Evolutionary conservation across 2,797 vertebrate species (phyloP).

Genomic region (Hippoglossus hippoglossus): DNA sequence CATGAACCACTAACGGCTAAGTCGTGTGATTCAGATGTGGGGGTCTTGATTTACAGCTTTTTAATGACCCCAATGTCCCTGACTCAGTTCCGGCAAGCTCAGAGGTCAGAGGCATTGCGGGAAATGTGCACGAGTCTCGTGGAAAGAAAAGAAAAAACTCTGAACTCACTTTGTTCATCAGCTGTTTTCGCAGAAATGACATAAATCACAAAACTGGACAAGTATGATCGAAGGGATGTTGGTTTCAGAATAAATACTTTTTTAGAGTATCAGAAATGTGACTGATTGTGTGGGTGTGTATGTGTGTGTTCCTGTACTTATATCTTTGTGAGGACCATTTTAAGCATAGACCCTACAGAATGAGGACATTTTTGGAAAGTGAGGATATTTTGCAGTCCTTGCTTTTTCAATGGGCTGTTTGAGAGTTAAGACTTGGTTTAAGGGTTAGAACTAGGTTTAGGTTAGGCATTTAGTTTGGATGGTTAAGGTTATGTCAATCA

Average conservation of each 20-base stretch:
- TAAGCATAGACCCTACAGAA: too few species aligned
- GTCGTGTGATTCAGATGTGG: conserved; percentile 71
- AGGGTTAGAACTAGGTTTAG: too few species aligned
- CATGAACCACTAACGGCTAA: conserved; percentile 68
- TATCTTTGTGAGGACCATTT: too few species aligned
- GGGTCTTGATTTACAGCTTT: conserved; percentile 73
- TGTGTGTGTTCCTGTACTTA: conserved; percentile 5
- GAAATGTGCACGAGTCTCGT: conserved; percentile 30
- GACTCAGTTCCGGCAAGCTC: conserved; percentile 66
- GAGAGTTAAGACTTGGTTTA: too few species aligned
- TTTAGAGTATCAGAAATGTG: not conserved
- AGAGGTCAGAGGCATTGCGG: conserved; percentile 54
- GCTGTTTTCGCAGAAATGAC: conserved; percentile 23
- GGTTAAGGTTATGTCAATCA: too few species aligned
- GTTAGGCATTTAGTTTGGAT: too few species aligned
- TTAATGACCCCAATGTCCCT: conserved; percentile 55
- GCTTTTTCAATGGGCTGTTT: too few species aligned
- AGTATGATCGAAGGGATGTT: conserved; percentile 8
- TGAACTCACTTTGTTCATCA: not conserved
- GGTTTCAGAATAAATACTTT: not conserved
- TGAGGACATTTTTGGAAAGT: too few species aligned
- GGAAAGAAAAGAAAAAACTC: conserved; percentile 7
- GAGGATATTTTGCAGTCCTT: too few species aligned
- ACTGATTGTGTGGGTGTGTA: conserved; percentile 37
- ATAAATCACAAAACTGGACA: conserved; percentile 22